Evolutionary conservation across 2,113 vertebrate species (phyloP).

Genomic region (Callipepla californica): DNA sequence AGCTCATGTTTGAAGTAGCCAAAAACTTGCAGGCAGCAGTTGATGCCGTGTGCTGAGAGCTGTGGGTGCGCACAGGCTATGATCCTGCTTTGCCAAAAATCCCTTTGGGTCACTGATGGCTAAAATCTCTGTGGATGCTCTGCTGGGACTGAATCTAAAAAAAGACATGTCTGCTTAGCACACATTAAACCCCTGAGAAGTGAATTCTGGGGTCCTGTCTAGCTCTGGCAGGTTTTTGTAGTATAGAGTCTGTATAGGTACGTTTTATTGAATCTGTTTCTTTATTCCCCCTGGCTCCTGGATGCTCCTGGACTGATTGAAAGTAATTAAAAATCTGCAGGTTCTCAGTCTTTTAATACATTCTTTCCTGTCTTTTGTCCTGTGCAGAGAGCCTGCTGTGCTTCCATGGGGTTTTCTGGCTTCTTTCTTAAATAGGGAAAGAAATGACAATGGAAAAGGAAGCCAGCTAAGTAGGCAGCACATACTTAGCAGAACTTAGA

Average conservation of each 20-base stretch:
- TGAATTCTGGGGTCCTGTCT: background rate
- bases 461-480: background rate
- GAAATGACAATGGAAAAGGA: background rate
- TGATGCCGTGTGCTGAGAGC: background rate
- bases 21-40: background rate
- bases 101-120: background rate
- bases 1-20: background rate
- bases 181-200: background rate
- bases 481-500: background rate
- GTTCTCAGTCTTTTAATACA: background rate
- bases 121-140: background rate
- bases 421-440: background rate
- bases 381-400: background rate
- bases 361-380: background rate
- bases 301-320: background rate
- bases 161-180: background rate
- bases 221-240: background rate
- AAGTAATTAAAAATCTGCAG: conserved; percentile 12
- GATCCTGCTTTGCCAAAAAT: background rate
- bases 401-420: background rate
- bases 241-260: background rate
- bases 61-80: background rate
- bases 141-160: background rate
- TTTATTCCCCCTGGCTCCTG: background rate
- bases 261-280: background rate